Base-by-base conservation (phyloP, 2,113 vertebrate species). In the Pterophyllum scalare region DNA sequence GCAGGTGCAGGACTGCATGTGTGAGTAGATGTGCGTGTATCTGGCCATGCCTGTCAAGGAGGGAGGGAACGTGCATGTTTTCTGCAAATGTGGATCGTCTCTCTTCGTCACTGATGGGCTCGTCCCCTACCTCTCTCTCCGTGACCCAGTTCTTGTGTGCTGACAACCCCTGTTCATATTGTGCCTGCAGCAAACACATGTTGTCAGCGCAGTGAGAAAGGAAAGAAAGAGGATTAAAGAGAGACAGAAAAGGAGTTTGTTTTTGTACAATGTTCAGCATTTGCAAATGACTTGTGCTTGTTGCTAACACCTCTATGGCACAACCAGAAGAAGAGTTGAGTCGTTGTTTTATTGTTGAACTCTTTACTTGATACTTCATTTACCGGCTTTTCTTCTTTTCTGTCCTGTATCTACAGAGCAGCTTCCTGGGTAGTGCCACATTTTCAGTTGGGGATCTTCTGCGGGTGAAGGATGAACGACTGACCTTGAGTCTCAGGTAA, bases 401-500 rank as follows among this genome's bases (percentile, higher is more conserved):
- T 90, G 61, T 93, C 59, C 49, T 93, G 15, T 38, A 19, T 93
- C 94, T 94, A 33, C 95, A 99, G 98, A 92, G 96, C 93, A 97
- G 94, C 79, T 97, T 98, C 94, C 96, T 99, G 95, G 98, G 98
- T 52, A 97, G 92, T 85, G 92, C 97, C 85, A 97, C 97, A 57
- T 99, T 99, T 94, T 96, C 96, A 80, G 96, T 99, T 3, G 96
- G 95, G 31, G 97, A 99, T 59, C 94, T 99, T 83, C 93, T 99
- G 81, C 97, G 97, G 80, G 97, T 98, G 19, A 98, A 97, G 94
- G 97, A 98, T 84, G 96, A 98, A 7, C 96, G 95, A 79, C 88
- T 99, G 89, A 96, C 96, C 82, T 96, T 99, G 87, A 97, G 94
- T 77, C 96, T 99, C 77, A 98, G 97, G 98, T 99, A 91, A 95